Conservation (phyloP, 1,140 invertebrate genomes). For the Procambarus clarkii region DNA sequence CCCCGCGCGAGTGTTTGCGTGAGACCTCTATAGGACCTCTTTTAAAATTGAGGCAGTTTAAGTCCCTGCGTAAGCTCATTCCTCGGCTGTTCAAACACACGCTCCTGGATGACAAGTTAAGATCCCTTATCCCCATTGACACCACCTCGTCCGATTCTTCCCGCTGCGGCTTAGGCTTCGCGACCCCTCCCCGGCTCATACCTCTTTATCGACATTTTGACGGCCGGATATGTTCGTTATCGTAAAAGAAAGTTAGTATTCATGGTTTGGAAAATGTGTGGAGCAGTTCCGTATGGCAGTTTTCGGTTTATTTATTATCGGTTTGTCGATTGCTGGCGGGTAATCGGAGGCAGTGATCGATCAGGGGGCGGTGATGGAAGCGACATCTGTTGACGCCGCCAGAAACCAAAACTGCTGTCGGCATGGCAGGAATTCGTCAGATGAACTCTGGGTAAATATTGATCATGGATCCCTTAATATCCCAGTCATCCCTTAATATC, state of each 20-base stretch:
- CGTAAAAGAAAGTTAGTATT: too few species aligned
- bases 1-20: too few species aligned
- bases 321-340: not conserved
- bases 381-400: not conserved
- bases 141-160: constrained; percentile 8
- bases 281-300: too few species aligned
- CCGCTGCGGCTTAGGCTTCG: not conserved
- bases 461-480: constrained; percentile 18
- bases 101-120: constrained; percentile 5
- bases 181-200: not conserved
- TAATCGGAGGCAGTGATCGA: constrained; percentile 1
- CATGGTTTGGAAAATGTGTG: too few species aligned
- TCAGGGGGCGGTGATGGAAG: not conserved
- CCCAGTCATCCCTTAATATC: constrained; percentile 28
- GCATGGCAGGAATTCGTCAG: constrained; percentile 12
- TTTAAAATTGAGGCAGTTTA: constrained; percentile 5
- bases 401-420: constrained; percentile 8
- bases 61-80: constrained; percentile 20
- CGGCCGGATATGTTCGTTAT: too few species aligned
- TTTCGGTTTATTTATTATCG: too few species aligned
- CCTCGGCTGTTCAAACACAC: constrained; percentile 11
- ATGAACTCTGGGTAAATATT: constrained; percentile 21
- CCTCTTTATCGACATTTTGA: too few species aligned
- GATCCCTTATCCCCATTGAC: constrained; percentile 31
- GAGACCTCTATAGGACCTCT: too few species aligned